Base-by-base conservation (phyloP, 2,888 invertebrate species). In the Hypercompe scribonia region DNA sequence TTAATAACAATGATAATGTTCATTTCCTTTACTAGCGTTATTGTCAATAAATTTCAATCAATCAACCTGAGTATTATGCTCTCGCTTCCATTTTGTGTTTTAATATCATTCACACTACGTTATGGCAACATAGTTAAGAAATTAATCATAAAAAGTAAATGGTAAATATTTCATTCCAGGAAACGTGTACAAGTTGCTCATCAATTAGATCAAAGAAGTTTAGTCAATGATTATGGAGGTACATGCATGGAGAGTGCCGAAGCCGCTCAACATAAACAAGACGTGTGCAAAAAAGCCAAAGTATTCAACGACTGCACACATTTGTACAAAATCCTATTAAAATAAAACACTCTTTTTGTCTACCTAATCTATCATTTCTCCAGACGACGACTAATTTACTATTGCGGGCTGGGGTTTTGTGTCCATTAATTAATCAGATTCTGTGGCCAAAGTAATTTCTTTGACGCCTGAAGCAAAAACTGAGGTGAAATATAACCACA, bases 251-350 rank as follows among this genome's bases (percentile, higher is more conserved):
- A 94, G 71, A 92, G 84, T 39, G 95, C 95, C 0, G 95, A 95
- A 36, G 91, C 92, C 0, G 89, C 91, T 0, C 92, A 91, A 54
- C 94, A 95, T 81, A 94, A 94, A 28, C 93, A 94, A 71, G 95
- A 95, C 70, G 94, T 95, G 46, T 95, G 95, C 87, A 93, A 90
- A 81, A 95, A 94, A 76, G 95, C 95, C 3, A 94, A 94, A 79
- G 92, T 93, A 0, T 95, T 95, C 82, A 95, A 95, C 81, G 95
- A 95, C 71, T 95, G 95, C 82, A 95, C 95, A 1, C 94, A 94
- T 82, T 85, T 95, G 24, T 95, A 94, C 75, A 90, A 88, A 78
- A 91, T 95, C 58, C 70, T 94, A 66, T 81, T 94, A 46, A 80
- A 88, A 83, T 90, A 89, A 88, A 83, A 31, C 58, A 61, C 50